Base-by-base conservation (phyloP, 2,113 vertebrate genomes). In the Caranx ignobilis region DNA sequence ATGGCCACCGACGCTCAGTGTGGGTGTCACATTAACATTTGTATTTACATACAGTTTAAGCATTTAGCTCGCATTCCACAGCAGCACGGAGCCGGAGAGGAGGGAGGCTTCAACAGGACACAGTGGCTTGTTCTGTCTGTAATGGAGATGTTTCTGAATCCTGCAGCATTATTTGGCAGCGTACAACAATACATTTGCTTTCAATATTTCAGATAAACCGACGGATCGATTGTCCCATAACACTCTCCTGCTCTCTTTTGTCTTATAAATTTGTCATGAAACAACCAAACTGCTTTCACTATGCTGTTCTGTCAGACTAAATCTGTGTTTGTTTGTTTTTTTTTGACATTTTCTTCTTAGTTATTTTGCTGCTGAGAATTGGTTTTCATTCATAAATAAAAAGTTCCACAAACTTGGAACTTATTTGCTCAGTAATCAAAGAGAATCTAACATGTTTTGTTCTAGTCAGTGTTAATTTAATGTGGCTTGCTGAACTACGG, bases 11-110 rank as follows among this genome's bases (percentile, higher is more conserved):
- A 68, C 66, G 75, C 59, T 77, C 19, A 71, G 71, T 61, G 87
- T 89, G 83, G 83, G 85, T 56, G 81, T 79, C 60, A 48, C 81
- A 84, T 78, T 82, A 85, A 74, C 63, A 75, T 84, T 71, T 85
- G 43, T 76, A 83, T 89, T 88, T 79, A 71, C 75, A 81, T 84
- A 67, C 45, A 70, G 32, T 84, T 89, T 55, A 50, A 55, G 21
- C 19, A 56, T 84, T 82, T 72, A 66, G 78, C 74, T 81, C 73
- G 79, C 48, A n/a, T 68, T 88, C 61, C 43, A 59, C 50, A 76
- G 54, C 74, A 73, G 34, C 47, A 73, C 15, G 52, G 52, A 62
- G n/a, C 57, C 18, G 50, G 11, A n/a, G 52, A 2, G 13, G 35
- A 48, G 39, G 56, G 13, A 52, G 59, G 47, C 21, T 79, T 70